Evolutionary conservation across 2,888 invertebrate genomes (phyloP), one percentile per base, ranked within the genome.

Genomic region (Agrochola macilenta): DNA sequence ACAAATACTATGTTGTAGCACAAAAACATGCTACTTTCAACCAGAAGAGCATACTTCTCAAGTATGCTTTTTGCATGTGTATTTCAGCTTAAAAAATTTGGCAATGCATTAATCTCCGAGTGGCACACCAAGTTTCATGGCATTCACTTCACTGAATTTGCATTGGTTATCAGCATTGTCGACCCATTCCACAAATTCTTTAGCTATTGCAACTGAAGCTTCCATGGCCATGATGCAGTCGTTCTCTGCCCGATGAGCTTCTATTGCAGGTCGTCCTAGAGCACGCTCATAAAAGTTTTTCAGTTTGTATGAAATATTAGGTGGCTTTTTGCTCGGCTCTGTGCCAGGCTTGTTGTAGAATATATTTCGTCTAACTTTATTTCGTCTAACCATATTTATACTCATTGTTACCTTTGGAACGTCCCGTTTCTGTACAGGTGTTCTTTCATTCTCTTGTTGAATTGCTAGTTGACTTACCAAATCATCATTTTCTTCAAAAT

Each of bases 171-270:
- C 64, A 63, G 95, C 95, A 35, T 64, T 63, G 23, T 81, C 81
- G 0, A 94, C 90, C 97, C 97, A 98, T 5, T 97, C 90, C 0
- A 97, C 92, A 94, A 98, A 98, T 49, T 96, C 92, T 11, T 97
- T 91, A 0, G 96, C 96, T 35, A 97, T 91, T 20, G 94, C 95
- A 2, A 97, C 96, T 4, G 97, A 97, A 84, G 98, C 97, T 85
- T 97, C 97, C 54, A 98, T 91, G 23, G 98, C 93, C 93, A 97
- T 96, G 0, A 97, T 85, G 26, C 98, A 98, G 92, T 98, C 98
- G 64, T 94, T 97, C 90, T 98, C 98, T 2, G 98, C 98, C 65
- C 96, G 95, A 90, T 98, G 98, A 2, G 97, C 95, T 78, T 95
- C 91, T 3, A 89, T 70, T 0, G 97, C 93, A 0, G 92, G 87